Percentiles rank a stretch among this genome's conserved stretches.
phyloP scores from a whole-genome alignment of 1,140 invertebrate species.

The Cephus cinctus region DNA sequence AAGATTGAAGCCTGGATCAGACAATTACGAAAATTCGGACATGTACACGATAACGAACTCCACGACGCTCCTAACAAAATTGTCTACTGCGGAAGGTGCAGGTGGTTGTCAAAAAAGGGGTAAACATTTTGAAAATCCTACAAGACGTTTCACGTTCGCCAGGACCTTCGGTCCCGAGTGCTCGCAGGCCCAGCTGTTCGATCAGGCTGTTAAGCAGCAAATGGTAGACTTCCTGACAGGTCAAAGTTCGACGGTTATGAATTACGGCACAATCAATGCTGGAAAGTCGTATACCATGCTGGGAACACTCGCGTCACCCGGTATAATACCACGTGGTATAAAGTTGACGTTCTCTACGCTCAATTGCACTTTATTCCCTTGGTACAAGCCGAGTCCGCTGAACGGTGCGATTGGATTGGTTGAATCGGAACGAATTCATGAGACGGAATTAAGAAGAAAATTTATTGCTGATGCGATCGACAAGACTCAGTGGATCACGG shows the following conservation, averaged over 20 bases:
- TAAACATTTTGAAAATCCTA: no score
- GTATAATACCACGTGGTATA: conserved; percentile 74
- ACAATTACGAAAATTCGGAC: conserved; percentile 20
- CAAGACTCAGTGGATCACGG: conserved; percentile 11
- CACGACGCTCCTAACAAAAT: conserved; percentile 33
- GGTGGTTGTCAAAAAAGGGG: conserved; percentile 24
- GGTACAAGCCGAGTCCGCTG: conserved; percentile 53
- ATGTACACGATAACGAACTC: conserved; percentile 32
- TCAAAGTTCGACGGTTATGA: conserved; percentile 38
- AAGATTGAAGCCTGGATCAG: conserved; percentile 32
- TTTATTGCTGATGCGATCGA: conserved; percentile 21
- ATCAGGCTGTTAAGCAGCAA: conserved; percentile 24
- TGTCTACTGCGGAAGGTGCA: conserved; percentile 20
- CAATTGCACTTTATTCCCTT: conserved; percentile 37
- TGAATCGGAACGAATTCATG: conserved; percentile 28
- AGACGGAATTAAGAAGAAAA: conserved; percentile 37
- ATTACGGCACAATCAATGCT: conserved; percentile 43
- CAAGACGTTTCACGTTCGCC: conserved; percentile 34
- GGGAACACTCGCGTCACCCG: conserved; percentile 66
- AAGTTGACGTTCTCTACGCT: conserved; percentile 68
- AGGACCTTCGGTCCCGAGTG: conserved; percentile 31
- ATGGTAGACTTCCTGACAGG: conserved; percentile 35
- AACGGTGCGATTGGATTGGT: conserved; percentile 48
- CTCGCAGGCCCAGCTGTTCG: conserved; percentile 35
- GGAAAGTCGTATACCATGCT: conserved; percentile 73